These are phyloP conservation scores for Nowickia ferox DNA, from an alignment of 2,888 invertebrate species.

Conservation along the genomic window DNA sequence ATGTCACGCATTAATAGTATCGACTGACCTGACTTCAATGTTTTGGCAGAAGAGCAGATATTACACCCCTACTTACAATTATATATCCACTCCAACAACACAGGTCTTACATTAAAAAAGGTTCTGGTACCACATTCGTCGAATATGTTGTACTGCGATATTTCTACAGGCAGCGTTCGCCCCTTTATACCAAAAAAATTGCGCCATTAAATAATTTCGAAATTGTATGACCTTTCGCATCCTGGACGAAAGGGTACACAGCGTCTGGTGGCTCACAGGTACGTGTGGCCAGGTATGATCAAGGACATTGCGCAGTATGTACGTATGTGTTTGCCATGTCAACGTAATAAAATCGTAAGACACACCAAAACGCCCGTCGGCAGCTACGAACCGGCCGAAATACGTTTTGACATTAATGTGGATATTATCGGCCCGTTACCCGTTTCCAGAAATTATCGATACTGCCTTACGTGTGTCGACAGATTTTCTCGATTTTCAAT, in stretches of 20 bases:
- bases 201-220: not conserved
- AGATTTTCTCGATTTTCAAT: conserved; percentile 2
- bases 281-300: not conserved
- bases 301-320: not conserved
- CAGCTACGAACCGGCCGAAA: not conserved
- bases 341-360: not conserved
- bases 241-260: not conserved
- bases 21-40: not conserved
- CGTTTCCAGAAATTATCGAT: not conserved
- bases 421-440: not conserved
- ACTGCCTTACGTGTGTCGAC: not conserved
- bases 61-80: not conserved
- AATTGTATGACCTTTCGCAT: not conserved
- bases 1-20: not conserved
- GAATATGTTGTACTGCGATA: not conserved
- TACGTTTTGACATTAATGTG: not conserved
- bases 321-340: not conserved
- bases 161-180: not conserved
- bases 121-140: not conserved
- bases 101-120: not conserved
- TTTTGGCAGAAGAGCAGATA: not conserved
- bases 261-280: not conserved
- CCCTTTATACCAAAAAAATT: not conserved
- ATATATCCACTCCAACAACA: not conserved
- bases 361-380: not conserved